Conservation (phyloP, 2,888 invertebrate species). For the Odiellus spinosus region DNA sequence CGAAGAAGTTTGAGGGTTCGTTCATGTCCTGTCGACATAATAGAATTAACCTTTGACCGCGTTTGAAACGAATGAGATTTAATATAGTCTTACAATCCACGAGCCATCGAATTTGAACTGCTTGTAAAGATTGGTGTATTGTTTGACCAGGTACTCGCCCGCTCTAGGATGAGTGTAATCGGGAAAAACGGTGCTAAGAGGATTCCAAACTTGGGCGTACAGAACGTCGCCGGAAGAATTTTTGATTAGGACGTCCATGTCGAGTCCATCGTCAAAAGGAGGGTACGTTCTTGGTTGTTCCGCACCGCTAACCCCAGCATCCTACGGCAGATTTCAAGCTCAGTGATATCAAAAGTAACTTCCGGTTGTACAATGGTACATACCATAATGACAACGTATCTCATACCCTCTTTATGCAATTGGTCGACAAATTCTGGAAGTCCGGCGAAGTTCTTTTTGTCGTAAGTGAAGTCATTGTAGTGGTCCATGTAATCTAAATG, state of each 20-base stretch:
- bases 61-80: no score
- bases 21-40: slow-evolving; percentile 54
- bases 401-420: slow-evolving; percentile 26
- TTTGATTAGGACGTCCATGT: slow-evolving; percentile 56
- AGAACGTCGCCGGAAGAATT: slow-evolving; percentile 47
- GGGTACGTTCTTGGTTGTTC: slow-evolving; percentile 49
- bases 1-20: slow-evolving; percentile 65
- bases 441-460: slow-evolving; percentile 18
- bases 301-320: slow-evolving; percentile 57
- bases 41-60: not conserved
- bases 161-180: slow-evolving; percentile 25
- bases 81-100: slow-evolving; percentile 25
- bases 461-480: slow-evolving; percentile 27
- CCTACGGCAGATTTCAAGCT: slow-evolving; percentile 11
- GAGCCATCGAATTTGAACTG: slow-evolving; percentile 28
- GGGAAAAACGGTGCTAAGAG: slow-evolving; percentile 17
- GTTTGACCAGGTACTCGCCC: slow-evolving; percentile 22
- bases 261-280: slow-evolving; percentile 57
- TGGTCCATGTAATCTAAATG: slow-evolving; percentile 27
- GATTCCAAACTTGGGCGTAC: slow-evolving; percentile 41
- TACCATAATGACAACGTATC: slow-evolving; percentile 54
- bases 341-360: not conserved
- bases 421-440: slow-evolving; percentile 20
- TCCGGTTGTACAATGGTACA: slow-evolving; percentile 32
- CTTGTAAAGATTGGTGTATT: slow-evolving; percentile 20